Evolutionary conservation across 2,797 vertebrate species (phyloP).

Genomic region (Novumbra hubbsi): DNA sequence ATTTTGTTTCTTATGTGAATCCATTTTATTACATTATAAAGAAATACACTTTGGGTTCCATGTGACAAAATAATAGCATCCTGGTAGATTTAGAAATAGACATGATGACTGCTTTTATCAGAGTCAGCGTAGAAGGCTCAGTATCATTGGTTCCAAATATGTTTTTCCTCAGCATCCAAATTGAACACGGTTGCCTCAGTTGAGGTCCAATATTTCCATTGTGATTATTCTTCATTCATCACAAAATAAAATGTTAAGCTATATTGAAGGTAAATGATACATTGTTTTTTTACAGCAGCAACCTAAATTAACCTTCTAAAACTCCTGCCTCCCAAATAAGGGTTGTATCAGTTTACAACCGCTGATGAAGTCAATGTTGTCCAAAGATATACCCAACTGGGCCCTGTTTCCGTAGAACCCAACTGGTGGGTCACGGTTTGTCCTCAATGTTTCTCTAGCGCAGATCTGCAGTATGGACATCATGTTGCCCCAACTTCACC

Average conservation of each 20-base stretch:
- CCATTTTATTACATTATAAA: not conserved
- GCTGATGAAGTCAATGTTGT: not conserved
- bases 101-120: not conserved
- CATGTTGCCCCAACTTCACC: not conserved
- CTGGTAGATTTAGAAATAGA: not conserved
- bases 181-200: no score
- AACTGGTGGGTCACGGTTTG: not conserved
- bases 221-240: no score
- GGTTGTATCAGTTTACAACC: no score
- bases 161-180: no score
- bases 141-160: no score
- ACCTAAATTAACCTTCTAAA: no score
- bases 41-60: conserved; percentile 31
- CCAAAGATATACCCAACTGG: not conserved
- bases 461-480: not conserved
- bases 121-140: not conserved
- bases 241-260: no score
- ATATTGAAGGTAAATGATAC: no score
- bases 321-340: no score
- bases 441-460: not conserved
- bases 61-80: not conserved
- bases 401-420: not conserved
- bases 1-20: not conserved
- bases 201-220: no score
- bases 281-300: no score